A percentile compares a stretch with the other conserved stretches of the same genome.
These are phyloP conservation scores for Artibeus jamaicensis DNA, from an alignment of 2,797 vertebrate genomes.

Conservation along the genomic window DNA sequence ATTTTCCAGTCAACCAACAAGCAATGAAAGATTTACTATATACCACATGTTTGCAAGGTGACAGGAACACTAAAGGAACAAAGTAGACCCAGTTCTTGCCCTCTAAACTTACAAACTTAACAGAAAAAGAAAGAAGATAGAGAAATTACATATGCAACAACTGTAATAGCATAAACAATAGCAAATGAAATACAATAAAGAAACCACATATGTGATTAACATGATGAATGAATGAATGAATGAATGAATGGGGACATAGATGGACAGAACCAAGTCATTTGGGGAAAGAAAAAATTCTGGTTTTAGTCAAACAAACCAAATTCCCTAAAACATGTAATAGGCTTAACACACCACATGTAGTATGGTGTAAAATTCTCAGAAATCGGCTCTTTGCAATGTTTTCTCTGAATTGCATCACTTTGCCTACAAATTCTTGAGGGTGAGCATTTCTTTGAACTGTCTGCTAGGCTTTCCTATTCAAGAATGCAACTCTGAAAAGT, in stretches of 20 bases:
- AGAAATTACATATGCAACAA: background rate
- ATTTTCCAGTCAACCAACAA: background rate
- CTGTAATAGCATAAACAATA: background rate
- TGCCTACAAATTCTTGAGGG: constrained; percentile 39
- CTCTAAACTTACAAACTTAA: background rate
- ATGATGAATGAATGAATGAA: background rate
- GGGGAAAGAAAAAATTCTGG: background rate
- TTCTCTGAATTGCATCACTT: constrained; percentile 43
- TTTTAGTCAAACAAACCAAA: constrained; percentile 32
- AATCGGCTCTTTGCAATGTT: constrained; percentile 50
- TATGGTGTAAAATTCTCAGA: constrained; percentile 28
- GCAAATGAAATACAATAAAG: background rate
- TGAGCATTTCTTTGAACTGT: constrained; percentile 17
- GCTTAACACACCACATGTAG: background rate
- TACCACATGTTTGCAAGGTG: background rate
- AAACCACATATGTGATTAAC: background rate
- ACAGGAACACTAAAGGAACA: background rate
- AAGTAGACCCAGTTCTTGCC: background rate
- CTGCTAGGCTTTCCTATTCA: background rate
- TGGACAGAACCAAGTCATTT: background rate
- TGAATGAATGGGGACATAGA: background rate
- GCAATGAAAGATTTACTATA: background rate
- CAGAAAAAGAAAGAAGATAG: background rate
- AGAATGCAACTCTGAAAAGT: constrained; percentile 41
- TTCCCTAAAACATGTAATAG: background rate